A percentile compares a stretch with the other conserved stretches of the same genome.
phyloP scores from a whole-genome alignment of 2,888 invertebrate species.

The Drosophila falleni region DNA sequence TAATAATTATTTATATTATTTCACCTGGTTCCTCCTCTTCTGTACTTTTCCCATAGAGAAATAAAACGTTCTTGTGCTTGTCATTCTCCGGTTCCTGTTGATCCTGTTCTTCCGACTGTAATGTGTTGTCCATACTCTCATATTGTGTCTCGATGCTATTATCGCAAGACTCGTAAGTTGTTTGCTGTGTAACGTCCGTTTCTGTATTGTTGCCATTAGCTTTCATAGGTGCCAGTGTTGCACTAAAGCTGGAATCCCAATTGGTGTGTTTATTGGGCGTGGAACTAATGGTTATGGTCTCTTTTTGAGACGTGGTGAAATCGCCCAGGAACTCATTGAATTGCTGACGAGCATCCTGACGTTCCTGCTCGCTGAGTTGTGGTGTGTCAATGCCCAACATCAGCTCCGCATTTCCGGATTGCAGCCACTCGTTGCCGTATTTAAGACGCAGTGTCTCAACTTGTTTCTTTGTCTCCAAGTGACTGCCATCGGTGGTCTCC shows the following conservation, averaged over 20 bases:
- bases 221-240: constrained; percentile 60
- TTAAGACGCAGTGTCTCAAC: constrained; percentile 87
- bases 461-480: constrained; percentile 87
- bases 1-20: too few relatives aligned
- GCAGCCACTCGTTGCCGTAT: constrained; percentile 88
- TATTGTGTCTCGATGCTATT: constrained; percentile 61
- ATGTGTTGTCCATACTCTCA: constrained; percentile 53
- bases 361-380: constrained; percentile 50
- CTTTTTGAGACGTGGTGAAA: constrained; percentile 45
- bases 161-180: constrained; percentile 55
- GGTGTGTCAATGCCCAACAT: constrained; percentile 86
- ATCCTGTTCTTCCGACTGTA: constrained; percentile 5
- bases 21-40: constrained; percentile 57
- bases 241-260: constrained; percentile 33
- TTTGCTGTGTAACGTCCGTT: constrained; percentile 33
- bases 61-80: constrained; percentile 68
- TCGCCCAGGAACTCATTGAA: constrained; percentile 80
- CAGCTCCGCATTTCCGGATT: constrained; percentile 86
- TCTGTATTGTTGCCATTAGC: constrained; percentile 8
- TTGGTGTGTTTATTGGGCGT: constrained; percentile 66
- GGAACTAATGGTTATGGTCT: constrained; percentile 55
- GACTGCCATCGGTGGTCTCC: constrained; percentile 73
- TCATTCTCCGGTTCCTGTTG: constrained; percentile 39
- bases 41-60: constrained; percentile 54
- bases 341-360: constrained; percentile 69